These are phyloP conservation scores for Griposia aprilina DNA, from an alignment of 2,888 invertebrate genomes.

Conservation along the genomic window DNA sequence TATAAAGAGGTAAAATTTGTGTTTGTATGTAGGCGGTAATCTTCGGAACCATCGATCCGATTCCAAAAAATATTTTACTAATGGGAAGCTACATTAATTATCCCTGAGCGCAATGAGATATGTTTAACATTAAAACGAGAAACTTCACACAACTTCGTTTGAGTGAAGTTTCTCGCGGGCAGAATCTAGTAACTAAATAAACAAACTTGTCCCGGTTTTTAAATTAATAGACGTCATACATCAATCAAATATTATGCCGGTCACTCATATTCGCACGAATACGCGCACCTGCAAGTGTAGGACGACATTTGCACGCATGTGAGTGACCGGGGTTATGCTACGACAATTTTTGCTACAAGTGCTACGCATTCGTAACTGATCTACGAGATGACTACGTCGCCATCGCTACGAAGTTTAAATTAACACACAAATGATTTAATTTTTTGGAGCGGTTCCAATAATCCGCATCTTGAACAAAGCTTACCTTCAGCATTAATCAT, in stretches of 20 bases:
- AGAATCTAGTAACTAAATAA: not conserved
- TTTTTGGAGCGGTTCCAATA: constrained; percentile 12
- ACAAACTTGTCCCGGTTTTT: not conserved
- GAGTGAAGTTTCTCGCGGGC: not conserved
- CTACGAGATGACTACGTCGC: not conserved
- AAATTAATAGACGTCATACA: not conserved
- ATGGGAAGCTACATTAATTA: too few species aligned
- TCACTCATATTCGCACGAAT: too few species aligned
- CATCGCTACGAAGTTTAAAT: not conserved
- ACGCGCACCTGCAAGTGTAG: too few species aligned
- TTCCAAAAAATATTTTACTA: too few species aligned
- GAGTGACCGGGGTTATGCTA: too few species aligned
- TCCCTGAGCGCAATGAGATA: too few species aligned
- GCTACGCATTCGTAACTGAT: constrained; percentile 10
- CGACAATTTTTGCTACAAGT: not conserved
- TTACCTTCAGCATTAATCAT: not conserved
- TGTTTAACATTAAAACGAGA: too few species aligned
- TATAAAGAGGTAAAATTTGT: too few species aligned
- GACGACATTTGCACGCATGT: too few species aligned
- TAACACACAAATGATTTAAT: not conserved
- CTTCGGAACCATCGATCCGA: too few species aligned
- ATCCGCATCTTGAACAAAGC: not conserved
- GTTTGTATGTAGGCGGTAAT: too few species aligned
- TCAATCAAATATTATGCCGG: not conserved
- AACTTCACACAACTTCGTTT: too few species aligned